These are phyloP conservation scores for Thecophora atra DNA, from an alignment of 2,888 invertebrate genomes.

Conservation along the genomic window DNA sequence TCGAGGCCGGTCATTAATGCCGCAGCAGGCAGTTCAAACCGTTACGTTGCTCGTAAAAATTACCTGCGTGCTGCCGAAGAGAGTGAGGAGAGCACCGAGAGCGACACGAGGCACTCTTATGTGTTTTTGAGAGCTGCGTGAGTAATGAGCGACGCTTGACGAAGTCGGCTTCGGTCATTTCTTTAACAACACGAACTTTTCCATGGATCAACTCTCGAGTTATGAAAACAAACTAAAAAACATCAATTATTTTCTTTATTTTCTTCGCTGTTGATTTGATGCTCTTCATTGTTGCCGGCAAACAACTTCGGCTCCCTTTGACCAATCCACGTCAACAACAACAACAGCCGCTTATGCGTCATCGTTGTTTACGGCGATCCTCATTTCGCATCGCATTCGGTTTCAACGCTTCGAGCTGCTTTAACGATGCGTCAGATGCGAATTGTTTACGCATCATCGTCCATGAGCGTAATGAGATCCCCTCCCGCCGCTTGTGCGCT, in stretches of 20 bases:
- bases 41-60: background rate
- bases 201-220: too few relatives aligned
- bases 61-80: constrained; percentile 45
- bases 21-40: constrained; percentile 43
- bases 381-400: background rate
- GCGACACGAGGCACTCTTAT: too few relatives aligned
- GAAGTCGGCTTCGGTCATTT: too few relatives aligned
- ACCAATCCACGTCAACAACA: background rate
- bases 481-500: background rate
- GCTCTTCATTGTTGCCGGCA: constrained; percentile 7
- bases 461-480: constrained; percentile 20
- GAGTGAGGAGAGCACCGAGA: too few relatives aligned
- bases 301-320: constrained; percentile 1
- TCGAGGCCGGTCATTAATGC: constrained; percentile 61
- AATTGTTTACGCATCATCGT: constrained; percentile 33
- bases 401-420: constrained; percentile 17
- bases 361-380: background rate
- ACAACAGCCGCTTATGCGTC: background rate
- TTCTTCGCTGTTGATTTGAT: background rate
- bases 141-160: too few relatives aligned
- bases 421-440: constrained; percentile 29
- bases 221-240: constrained; percentile 46
- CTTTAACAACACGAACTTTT: too few relatives aligned
- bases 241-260: background rate
- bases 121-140: too few relatives aligned